These are phyloP conservation scores for Gobionotothen gibberifrons DNA, from an alignment of 2,797 vertebrate genomes.

Conservation along the genomic window DNA sequence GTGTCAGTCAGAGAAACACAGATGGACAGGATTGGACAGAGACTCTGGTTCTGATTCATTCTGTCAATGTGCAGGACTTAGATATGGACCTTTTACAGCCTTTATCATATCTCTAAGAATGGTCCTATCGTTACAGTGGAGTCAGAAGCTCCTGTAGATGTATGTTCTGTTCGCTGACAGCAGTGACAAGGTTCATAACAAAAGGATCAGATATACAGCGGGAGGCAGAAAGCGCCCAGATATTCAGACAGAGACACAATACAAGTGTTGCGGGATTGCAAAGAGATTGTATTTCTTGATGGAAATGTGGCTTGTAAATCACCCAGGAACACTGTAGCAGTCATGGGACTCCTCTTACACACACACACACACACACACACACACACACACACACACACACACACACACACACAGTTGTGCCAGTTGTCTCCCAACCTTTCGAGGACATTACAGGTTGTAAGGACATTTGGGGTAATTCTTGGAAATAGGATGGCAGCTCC, in stretches of 20 bases:
- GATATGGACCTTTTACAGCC: conserved; percentile 29
- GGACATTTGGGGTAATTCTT: conserved; percentile 26
- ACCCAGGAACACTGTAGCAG: conserved; percentile 8
- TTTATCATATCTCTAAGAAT: conserved; percentile 10
- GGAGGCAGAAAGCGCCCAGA: neutral
- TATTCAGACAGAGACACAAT: neutral
- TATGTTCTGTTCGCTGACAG: conserved; percentile 21
- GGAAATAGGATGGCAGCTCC: conserved; percentile 24
- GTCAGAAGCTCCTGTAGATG: neutral
- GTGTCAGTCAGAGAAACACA: conserved; percentile 38
- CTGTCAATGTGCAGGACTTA: conserved; percentile 21
- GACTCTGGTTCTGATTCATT: conserved; percentile 34
- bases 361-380: conserved; percentile 4
- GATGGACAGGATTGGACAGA: conserved; percentile 39
- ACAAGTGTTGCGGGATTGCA: conserved; percentile 2
- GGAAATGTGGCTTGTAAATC: conserved; percentile 22
- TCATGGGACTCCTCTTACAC: neutral
- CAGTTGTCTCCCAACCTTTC: neutral
- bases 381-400: neutral
- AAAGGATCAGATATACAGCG: conserved; percentile 13
- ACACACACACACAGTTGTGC: too few relatives aligned
- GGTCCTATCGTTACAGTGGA: neutral
- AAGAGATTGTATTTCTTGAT: conserved; percentile 22
- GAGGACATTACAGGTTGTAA: conserved; percentile 1
- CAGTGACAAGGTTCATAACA: conserved; percentile 12